Conservation (phyloP, 2,113 vertebrate genomes). For the Glareola pratincola region DNA sequence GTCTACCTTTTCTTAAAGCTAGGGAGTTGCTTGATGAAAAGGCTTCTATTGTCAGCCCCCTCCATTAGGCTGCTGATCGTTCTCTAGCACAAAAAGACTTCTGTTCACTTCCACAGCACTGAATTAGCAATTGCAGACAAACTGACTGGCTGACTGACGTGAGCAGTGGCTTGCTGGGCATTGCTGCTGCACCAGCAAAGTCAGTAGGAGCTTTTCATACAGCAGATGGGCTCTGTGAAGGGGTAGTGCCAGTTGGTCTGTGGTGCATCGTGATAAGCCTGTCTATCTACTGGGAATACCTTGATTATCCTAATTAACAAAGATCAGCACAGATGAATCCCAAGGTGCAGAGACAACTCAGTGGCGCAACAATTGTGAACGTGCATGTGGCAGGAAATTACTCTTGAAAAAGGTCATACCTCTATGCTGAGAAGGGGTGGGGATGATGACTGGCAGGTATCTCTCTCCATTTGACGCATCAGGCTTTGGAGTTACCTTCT, state of each 20-base stretch:
- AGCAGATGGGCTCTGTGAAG: neutral
- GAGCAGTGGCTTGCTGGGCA: neutral
- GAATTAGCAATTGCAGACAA: neutral
- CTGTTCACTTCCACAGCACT: neutral
- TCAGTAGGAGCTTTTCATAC: neutral
- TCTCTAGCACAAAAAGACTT: constrained; percentile 38
- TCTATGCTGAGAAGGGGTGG: neutral
- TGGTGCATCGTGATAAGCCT: neutral
- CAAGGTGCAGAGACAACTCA: neutral
- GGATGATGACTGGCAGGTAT: rapidly evolving
- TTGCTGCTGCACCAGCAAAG: neutral
- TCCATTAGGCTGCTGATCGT: neutral
- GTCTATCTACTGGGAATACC: neutral
- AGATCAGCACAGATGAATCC: neutral
- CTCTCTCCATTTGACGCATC: neutral
- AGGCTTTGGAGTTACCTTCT: neutral
- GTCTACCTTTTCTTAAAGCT: constrained; percentile 9
- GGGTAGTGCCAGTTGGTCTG: neutral
- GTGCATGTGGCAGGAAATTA: neutral
- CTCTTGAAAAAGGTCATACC: neutral
- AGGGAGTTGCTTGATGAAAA: neutral
- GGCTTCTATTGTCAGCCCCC: constrained; percentile 20
- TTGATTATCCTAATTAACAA: neutral
- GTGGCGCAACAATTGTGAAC: rapidly evolving
- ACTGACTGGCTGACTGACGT: neutral